Evolutionary conservation across 1,140 invertebrate genomes (phyloP).

Genomic region (Euura lappo): DNA sequence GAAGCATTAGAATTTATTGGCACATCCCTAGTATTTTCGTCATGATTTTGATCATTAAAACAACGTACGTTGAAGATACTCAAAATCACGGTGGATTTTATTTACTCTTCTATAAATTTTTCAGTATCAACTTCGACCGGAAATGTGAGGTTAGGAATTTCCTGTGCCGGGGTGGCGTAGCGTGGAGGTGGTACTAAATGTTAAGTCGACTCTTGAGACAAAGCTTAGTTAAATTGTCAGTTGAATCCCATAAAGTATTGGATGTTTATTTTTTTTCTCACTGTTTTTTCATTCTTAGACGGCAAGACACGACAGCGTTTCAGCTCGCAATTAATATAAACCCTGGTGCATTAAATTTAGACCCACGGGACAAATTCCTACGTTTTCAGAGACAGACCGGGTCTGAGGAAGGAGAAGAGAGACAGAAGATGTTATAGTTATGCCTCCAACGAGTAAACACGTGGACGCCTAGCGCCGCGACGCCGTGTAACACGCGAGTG

Average conservation of each 20-base stretch:
- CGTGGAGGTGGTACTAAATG: too few relatives aligned
- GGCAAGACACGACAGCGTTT: not conserved
- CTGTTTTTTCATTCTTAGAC: not conserved
- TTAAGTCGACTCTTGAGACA: not conserved
- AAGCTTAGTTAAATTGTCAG: not conserved
- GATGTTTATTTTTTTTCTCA: not conserved
- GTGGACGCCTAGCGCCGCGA: not conserved
- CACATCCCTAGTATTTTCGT: too few relatives aligned
- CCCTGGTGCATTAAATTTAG: not conserved
- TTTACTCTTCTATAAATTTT: too few relatives aligned
- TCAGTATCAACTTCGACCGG: too few relatives aligned
- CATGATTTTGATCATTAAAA: too few relatives aligned
- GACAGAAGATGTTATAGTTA: not conserved
- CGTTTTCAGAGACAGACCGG: not conserved
- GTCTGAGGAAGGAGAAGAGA: not conserved
- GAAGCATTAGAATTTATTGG: too few relatives aligned
- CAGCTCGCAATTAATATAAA: constrained; percentile 1
- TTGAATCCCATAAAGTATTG: not conserved
- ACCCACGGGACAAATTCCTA: not conserved
- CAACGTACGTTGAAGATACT: too few relatives aligned
- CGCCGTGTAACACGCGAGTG: too few relatives aligned
- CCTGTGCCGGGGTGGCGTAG: too few relatives aligned
- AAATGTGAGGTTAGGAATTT: too few relatives aligned
- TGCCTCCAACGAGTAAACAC: not conserved
- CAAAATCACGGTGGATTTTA: too few relatives aligned